Evolutionary conservation across 2,113 vertebrate species (phyloP).

Genomic region (Apaloderma vittatum): DNA sequence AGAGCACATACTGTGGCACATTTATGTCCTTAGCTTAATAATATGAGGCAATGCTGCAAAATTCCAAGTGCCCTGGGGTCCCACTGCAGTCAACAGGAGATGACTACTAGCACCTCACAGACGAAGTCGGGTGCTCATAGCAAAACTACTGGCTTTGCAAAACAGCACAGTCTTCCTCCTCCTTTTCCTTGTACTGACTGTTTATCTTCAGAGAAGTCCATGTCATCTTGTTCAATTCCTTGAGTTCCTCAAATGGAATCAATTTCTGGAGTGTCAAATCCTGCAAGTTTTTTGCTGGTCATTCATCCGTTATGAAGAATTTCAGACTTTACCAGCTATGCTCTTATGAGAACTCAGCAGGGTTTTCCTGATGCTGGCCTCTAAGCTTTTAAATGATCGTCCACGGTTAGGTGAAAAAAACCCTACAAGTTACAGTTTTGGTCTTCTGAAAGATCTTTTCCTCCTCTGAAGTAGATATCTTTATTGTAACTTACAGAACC

Average conservation of each 20-base stretch:
- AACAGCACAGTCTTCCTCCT: not conserved
- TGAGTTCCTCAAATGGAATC: not conserved
- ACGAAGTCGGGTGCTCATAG: not conserved
- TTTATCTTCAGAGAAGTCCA: not conserved
- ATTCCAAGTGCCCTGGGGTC: not conserved
- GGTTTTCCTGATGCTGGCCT: not conserved
- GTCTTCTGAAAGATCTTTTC: not conserved
- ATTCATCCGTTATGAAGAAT: not conserved
- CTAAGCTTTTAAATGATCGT: not conserved
- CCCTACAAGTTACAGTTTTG: not conserved
- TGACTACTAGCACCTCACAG: not conserved
- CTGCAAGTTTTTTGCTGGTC: not conserved
- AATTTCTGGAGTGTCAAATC: not conserved
- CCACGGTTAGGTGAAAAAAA: not conserved
- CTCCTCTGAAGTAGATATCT: not conserved
- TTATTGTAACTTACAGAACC: not conserved
- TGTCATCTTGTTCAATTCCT: not conserved
- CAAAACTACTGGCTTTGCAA: not conserved
- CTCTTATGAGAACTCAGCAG: fast-evolving
- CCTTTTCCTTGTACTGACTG: not conserved
- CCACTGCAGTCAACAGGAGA: not conserved
- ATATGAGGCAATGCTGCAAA: not conserved
- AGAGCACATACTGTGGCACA: not conserved
- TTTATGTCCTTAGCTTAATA: not conserved
- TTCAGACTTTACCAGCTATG: not conserved